Evolutionary conservation across 2,113 vertebrate species (phyloP).

Genomic region (Aviceda subcristata): DNA sequence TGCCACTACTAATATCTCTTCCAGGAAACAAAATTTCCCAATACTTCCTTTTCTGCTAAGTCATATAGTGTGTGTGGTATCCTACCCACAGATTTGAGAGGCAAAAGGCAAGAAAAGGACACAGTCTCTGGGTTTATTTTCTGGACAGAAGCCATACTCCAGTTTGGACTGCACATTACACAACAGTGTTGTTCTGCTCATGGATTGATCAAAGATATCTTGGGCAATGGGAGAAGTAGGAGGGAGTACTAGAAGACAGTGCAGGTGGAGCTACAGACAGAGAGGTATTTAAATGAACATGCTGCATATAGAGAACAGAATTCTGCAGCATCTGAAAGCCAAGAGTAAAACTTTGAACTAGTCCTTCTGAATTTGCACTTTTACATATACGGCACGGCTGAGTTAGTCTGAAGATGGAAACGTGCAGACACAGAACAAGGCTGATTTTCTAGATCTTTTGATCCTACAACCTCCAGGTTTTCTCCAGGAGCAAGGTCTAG

Average conservation of each 20-base stretch:
- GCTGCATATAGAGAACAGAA: background rate
- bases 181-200: background rate
- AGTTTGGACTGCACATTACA: background rate
- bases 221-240: background rate
- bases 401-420: background rate
- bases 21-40: constrained; percentile 41
- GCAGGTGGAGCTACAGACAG: background rate
- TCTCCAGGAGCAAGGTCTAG: background rate
- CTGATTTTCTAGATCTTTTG: background rate
- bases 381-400: background rate
- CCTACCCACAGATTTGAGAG: background rate
- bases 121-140: background rate
- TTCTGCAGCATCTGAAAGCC: background rate
- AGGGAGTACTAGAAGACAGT: background rate
- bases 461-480: background rate
- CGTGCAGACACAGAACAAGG: background rate
- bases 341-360: background rate
- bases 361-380: background rate
- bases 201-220: background rate
- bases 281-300: background rate
- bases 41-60: constrained; percentile 34
- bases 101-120: background rate
- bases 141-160: background rate
- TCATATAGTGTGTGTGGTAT: background rate
- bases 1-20: background rate